phyloP scores from a whole-genome alignment of 2,797 vertebrate genomes.

The Acanthurus tractus region DNA sequence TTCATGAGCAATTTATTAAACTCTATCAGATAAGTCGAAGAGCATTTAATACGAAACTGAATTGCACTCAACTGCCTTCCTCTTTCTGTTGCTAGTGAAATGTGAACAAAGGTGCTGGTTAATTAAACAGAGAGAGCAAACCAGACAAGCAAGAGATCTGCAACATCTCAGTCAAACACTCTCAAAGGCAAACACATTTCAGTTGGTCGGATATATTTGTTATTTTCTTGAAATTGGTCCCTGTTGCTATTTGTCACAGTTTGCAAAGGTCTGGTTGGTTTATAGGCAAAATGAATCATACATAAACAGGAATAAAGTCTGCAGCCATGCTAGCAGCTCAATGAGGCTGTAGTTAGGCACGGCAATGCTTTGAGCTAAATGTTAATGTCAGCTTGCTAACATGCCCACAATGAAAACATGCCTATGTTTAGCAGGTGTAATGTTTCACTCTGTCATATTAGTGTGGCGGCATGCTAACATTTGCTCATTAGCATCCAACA shows the following conservation, averaged over 20 bases:
- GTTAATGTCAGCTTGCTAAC: neutral
- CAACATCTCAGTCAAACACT: slow-evolving; percentile 19
- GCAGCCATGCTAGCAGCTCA: neutral
- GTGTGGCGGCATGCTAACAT: neutral
- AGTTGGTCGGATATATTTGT: slow-evolving; percentile 9
- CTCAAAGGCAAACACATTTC: neutral
- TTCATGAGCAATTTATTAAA: slow-evolving; percentile 58
- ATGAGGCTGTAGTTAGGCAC: neutral
- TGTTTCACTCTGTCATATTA: neutral
- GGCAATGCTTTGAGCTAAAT: neutral
- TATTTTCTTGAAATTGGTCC: slow-evolving; percentile 2
- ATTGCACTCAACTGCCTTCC: slow-evolving; percentile 16
- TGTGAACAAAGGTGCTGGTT: slow-evolving; percentile 41
- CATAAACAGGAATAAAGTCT: neutral
- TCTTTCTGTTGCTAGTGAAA: slow-evolving; percentile 20
- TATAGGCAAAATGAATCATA: neutral
- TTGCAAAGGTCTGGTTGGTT: neutral
- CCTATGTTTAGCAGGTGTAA: neutral
- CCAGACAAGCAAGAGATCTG: slow-evolving; percentile 6
- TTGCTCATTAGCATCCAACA: neutral
- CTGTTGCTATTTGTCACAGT: neutral
- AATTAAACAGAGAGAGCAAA: slow-evolving; percentile 37
- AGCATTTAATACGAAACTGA: slow-evolving; percentile 43
- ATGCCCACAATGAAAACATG: neutral
- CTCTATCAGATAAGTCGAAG: slow-evolving; percentile 53